Evolutionary conservation across 2,888 invertebrate species (phyloP), one percentile per base, ranked within the genome.

Genomic region (Belgica antarctica): DNA sequence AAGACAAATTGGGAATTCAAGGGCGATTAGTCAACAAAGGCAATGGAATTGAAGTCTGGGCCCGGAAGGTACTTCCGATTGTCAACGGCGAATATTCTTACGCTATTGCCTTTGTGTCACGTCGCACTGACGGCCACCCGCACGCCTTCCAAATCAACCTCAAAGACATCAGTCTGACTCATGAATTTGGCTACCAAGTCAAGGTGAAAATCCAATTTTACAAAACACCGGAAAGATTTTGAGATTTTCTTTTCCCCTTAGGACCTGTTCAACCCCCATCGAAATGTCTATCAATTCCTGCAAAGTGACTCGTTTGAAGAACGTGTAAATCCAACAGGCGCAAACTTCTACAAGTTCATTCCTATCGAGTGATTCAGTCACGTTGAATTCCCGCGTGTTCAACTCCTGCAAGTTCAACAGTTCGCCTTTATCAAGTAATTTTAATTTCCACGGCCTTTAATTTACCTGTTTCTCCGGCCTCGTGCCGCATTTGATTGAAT

Each of bases 1-100:
- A 89, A 77, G 89, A 89, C 78, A 76, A 78, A 1, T 74, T 87
- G 70, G 89, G 88, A 4, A 82, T 85, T 62, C 87, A 87, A 77
- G 89, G 88, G 1, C 77, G 76, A 61, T 78, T 85, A 62, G 72
- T 83, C 19, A 73, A 77, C 22, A 76, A 78, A 66, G 83, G 80
- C 72, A 77, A 77, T 19, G 72, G 76, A 19, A 78, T 80, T 71
- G 80, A 80, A 74, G 78, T 77, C 62, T 83, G 83, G 83, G 74
- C 76, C 1, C 76, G 82, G 71, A 80, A 80, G 36, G 76, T 83
- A 22, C 75, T 75, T 2, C 83, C 83, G 0, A 72, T 76, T 4
- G 25, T 70, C 1, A 73, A 72, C 31, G 71, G 70, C 24, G 77
- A 76, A 12, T 73, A 80, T 34, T 85, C 82, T 1, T 81, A 78